Base-by-base conservation (phyloP, 2,888 invertebrate genomes). In the Eutolmus rufibarbis region DNA sequence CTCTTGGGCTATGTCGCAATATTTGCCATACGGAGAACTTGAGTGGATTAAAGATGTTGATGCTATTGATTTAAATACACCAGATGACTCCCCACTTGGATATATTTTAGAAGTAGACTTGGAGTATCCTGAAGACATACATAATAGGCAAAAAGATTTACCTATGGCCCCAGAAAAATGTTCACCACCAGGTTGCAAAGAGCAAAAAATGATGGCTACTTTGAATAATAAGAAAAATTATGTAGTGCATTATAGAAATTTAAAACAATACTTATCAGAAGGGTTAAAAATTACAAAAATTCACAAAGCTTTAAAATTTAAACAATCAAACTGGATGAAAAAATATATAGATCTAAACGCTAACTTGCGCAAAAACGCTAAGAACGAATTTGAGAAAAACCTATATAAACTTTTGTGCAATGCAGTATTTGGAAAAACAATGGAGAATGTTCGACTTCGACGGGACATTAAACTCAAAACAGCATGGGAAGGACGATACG, bases 61-160 rank as follows among this genome's bases (percentile, higher is more conserved):
- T 76, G n/a, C 76, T 16, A 34, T 76, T 76, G 76, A 76, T 76
- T 76, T 76, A 76, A 76, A 76, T 31, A 76, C 76, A 31, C 76
- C 76, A 66, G 66, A 66, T 66, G 66, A 23, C 23, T 66, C 66
- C 66, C 28, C 74, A 74, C 5, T 34, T 37, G 90, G 91, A 2
- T 90, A 90, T 85, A 89, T 91, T 79, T 87, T 91, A 16, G 90
- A 91, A 89, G 91, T 91, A 4, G 90, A 91, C 81, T 85, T 88
- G 31, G 86, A 87, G 16, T 89, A 87, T 76, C 89, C 87, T 5
- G 7, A 85, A 16, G 28, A 86, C 0, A 74, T 91, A 23, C 91
- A 91, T 87, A 89, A 91, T 86, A 90, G 9, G 7, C 81, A 56
- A 56, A 81, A 56, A 8, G 81, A 82, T 12, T n/a, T 82, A 51